phyloP scores from a whole-genome alignment of 1,140 invertebrate genomes.

The Atopsyche davidsoni region DNA sequence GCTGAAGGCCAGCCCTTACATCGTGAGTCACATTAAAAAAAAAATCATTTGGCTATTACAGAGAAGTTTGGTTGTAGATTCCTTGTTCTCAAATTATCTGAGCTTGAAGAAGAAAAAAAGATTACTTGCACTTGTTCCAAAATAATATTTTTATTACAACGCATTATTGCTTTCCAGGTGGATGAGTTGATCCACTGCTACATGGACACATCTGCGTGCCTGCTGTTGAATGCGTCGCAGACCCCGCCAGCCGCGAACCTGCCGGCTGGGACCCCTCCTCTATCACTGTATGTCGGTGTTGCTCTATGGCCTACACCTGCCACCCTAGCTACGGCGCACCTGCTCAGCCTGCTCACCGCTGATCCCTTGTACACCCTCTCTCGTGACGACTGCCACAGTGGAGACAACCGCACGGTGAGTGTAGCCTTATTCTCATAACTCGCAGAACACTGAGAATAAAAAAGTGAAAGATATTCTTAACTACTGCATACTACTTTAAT shows the following conservation, averaged over 20 bases:
- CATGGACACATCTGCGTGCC: constrained; percentile 63
- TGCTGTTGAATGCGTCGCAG: constrained; percentile 56
- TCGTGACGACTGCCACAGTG: too few species aligned
- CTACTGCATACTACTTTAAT: too few species aligned
- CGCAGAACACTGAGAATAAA: too few species aligned
- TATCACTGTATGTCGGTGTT: constrained; percentile 56
- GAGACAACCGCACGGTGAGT: too few species aligned
- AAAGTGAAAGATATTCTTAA: too few species aligned
- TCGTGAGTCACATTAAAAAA: constrained; percentile 39
- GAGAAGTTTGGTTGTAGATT: too few species aligned
- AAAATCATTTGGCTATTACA: too few species aligned
- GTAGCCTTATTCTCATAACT: too few species aligned
- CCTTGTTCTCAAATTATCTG: too few species aligned
- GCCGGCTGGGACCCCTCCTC: constrained; percentile 13
- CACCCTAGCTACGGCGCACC: constrained; percentile 47
- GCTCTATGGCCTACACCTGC: constrained; percentile 37
- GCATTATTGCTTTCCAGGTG: constrained; percentile 45
- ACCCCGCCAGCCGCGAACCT: constrained; percentile 33
- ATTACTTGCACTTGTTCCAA: background rate
- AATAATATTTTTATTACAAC: constrained; percentile 6
- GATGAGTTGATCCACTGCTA: constrained; percentile 77
- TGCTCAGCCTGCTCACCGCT: constrained; percentile 59
- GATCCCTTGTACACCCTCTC: too few species aligned
- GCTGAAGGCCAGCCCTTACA: constrained; percentile 41
- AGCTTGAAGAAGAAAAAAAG: too few species aligned